A percentile compares a stretch with the other conserved stretches of the same genome.
Conservation (phyloP, 2,113 vertebrate species). For the Chaetorhynchus papuensis region DNA sequence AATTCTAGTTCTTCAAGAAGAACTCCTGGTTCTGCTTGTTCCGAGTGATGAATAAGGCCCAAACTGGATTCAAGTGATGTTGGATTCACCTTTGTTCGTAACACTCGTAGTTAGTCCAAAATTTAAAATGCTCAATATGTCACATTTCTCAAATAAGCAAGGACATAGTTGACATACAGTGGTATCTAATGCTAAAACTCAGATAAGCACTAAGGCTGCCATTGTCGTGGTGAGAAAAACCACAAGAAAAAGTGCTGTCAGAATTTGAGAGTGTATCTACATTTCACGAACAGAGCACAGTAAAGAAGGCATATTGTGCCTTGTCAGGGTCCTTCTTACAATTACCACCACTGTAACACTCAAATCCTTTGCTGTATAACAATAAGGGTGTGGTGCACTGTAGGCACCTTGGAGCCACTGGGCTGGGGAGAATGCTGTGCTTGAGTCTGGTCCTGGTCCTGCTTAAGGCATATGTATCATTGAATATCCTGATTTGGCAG, state of each 20-base stretch:
- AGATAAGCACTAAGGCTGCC: neutral
- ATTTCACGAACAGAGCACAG: neutral
- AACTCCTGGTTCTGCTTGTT: neutral
- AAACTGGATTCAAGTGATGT: neutral
- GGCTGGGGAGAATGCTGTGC: too few species aligned
- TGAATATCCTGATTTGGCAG: neutral
- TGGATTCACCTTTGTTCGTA: neutral
- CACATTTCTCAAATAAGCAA: neutral
- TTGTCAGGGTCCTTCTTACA: neutral
- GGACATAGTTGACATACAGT: neutral
- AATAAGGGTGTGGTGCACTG: neutral
- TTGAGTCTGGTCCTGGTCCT: neutral
- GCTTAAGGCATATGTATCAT: neutral
- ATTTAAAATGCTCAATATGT: neutral
- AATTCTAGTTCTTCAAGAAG: neutral
- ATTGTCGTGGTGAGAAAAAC: neutral
- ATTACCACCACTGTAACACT: neutral
- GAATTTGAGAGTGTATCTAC: neutral
- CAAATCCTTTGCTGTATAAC: neutral
- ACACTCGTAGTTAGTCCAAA: neutral
- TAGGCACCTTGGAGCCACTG: neutral
- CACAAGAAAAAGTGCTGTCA: neutral
- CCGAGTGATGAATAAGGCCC: neutral
- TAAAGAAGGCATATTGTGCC: neutral
- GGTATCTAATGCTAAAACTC: neutral